A percentile compares a stretch with the other conserved stretches of the same genome.
These are phyloP conservation scores for Dryas iulia DNA, from an alignment of 1,140 invertebrate species.

Conservation along the genomic window DNA sequence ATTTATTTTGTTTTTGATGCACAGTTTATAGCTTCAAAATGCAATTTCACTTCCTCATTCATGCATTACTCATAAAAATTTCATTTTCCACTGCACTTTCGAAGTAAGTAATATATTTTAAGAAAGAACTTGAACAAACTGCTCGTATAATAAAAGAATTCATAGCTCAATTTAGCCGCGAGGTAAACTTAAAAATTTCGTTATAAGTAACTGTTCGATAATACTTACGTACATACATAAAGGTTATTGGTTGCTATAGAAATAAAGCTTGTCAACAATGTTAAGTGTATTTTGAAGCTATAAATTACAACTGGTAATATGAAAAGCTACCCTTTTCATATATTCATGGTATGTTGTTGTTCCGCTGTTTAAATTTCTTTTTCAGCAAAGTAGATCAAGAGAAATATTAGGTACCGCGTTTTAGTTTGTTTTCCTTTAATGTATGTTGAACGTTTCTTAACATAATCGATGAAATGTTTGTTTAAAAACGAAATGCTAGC, in stretches of 20 bases:
- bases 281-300: not conserved
- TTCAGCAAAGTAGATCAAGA: too few relatives aligned
- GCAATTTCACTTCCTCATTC: not conserved
- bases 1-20: not conserved
- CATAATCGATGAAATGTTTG: too few relatives aligned
- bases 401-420: too few relatives aligned
- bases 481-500: too few relatives aligned
- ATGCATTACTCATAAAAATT: not conserved
- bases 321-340: too few relatives aligned
- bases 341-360: too few relatives aligned
- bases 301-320: not conserved
- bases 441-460: too few relatives aligned
- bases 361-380: too few relatives aligned
- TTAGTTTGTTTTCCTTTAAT: too few relatives aligned
- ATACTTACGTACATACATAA: not conserved
- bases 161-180: slow-evolving; percentile 1
- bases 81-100: not conserved
- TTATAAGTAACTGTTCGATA: slow-evolving; percentile 1
- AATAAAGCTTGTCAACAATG: not conserved
- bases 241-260: slow-evolving; percentile 1
- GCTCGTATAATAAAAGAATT: slow-evolving; percentile 4
- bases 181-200: slow-evolving; percentile 18
- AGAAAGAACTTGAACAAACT: slow-evolving; percentile 37
- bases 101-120: slow-evolving; percentile 17
- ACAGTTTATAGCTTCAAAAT: not conserved